Percentiles rank a stretch among this genome's conserved stretches.
phyloP scores from a whole-genome alignment of 2,113 vertebrate genomes.

The Crotalus tigris region DNA sequence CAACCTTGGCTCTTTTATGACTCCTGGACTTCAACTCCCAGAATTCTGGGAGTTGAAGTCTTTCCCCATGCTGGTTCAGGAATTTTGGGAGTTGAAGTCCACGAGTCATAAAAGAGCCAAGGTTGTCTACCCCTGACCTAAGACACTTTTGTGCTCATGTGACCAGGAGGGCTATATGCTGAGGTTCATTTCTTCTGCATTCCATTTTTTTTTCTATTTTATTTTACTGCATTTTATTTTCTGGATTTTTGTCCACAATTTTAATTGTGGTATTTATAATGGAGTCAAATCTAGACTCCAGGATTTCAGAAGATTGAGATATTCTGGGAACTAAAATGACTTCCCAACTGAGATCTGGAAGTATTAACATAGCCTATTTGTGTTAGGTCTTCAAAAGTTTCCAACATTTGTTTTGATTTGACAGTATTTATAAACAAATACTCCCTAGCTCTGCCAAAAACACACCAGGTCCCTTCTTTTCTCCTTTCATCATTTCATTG shows the following conservation, averaged over 20 bases:
- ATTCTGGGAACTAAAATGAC: neutral
- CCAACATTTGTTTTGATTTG: neutral
- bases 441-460: neutral
- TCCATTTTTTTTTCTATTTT: too few relatives aligned
- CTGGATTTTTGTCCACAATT: neutral
- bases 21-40: too few relatives aligned
- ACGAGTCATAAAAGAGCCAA: too few relatives aligned
- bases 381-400: neutral
- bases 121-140: constrained; percentile 12
- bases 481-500: neutral
- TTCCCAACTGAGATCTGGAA: neutral
- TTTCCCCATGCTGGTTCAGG: too few relatives aligned
- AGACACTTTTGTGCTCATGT: constrained; percentile 21
- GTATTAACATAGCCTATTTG: neutral
- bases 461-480: neutral
- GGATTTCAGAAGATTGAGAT: neutral
- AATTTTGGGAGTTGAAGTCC: too few relatives aligned
- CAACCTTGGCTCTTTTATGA: too few relatives aligned
- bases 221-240: neutral
- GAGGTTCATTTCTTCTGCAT: neutral
- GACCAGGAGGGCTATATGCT: neutral
- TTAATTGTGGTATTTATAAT: neutral
- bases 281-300: neutral
- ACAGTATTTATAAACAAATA: neutral
- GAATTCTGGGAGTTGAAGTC: too few relatives aligned